Conservation (phyloP, 2,113 vertebrate species). For the Plecturocebus donacophilus region DNA sequence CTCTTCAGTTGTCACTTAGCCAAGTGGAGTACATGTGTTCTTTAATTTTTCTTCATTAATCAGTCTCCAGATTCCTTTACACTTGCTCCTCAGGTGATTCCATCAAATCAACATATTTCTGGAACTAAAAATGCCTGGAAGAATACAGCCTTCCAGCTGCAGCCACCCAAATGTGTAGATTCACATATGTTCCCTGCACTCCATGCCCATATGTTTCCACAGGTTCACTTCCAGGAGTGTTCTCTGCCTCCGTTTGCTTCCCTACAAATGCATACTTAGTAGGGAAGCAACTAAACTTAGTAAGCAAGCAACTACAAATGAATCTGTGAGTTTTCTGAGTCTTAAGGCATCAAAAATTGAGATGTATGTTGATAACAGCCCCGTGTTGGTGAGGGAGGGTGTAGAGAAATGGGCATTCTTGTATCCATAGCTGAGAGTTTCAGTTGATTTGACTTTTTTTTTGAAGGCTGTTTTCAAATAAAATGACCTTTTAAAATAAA, state of each 20-base stretch:
- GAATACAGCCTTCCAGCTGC: not conserved
- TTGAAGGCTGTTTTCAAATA: not conserved
- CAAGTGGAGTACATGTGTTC: slow-evolving; percentile 28
- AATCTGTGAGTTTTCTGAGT: not conserved
- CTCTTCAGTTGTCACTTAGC: slow-evolving; percentile 50
- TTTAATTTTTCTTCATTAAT: slow-evolving; percentile 69
- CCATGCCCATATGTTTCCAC: not conserved
- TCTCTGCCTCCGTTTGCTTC: not conserved
- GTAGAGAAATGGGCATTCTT: not conserved
- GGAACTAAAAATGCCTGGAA: slow-evolving; percentile 2
- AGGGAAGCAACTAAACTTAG: no score
- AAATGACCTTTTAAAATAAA: slow-evolving; percentile 12
- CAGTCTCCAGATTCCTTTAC: slow-evolving; percentile 67
- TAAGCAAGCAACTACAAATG: no score
- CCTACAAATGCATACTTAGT: not conserved
- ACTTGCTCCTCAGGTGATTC: slow-evolving; percentile 60
- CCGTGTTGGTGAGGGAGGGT: not conserved
- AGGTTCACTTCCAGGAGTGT: not conserved
- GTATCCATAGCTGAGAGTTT: not conserved
- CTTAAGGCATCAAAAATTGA: not conserved
- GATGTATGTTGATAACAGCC: not conserved
- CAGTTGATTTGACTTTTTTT: not conserved
- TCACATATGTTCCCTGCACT: not conserved
- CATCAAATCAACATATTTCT: not conserved
- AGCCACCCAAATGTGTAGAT: not conserved